Percentiles rank a stretch among this genome's conserved stretches.
These are phyloP conservation scores for Ceratothoa steindachneri DNA, from an alignment of 2,888 invertebrate genomes.

Conservation along the genomic window DNA sequence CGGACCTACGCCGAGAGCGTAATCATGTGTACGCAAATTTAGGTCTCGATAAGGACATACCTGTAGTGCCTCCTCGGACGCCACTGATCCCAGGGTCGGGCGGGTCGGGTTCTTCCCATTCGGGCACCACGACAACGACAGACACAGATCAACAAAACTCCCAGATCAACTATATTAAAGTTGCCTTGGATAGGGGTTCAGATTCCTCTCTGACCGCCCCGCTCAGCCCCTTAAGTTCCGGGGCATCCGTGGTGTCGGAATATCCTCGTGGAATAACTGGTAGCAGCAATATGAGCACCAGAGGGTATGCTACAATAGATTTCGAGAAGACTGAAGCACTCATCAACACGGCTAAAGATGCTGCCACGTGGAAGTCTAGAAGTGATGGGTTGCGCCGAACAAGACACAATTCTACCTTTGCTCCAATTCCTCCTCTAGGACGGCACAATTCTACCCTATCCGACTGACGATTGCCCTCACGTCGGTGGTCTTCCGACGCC, in stretches of 20 bases:
- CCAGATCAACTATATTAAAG: slow-evolving; percentile 71
- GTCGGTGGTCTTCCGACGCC: not conserved
- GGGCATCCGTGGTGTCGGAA: slow-evolving; percentile 30
- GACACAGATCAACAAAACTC: slow-evolving; percentile 51
- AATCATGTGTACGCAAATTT: slow-evolving; percentile 38
- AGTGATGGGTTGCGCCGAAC: slow-evolving; percentile 72
- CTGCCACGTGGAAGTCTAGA: slow-evolving; percentile 61
- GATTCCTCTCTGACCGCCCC: slow-evolving; percentile 49
- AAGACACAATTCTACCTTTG: slow-evolving; percentile 71
- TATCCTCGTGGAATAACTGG: slow-evolving; percentile 30
- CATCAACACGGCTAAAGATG: slow-evolving; percentile 71
- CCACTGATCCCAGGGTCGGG: slow-evolving; percentile 20
- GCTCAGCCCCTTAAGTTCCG: slow-evolving; percentile 48
- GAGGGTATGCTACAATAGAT: slow-evolving; percentile 84
- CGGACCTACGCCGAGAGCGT: slow-evolving; percentile 24
- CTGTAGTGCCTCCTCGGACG: slow-evolving; percentile 38
- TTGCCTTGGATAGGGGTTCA: slow-evolving; percentile 64
- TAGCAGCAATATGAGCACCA: slow-evolving; percentile 35
- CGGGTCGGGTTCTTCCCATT: slow-evolving; percentile 40
- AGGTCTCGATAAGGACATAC: slow-evolving; percentile 35
- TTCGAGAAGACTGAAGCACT: slow-evolving; percentile 89
- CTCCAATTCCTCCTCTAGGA: slow-evolving; percentile 23
- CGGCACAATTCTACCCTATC: slow-evolving; percentile 44
- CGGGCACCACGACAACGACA: slow-evolving; percentile 36
- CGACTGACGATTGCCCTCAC: slow-evolving; percentile 23